Evolutionary conservation across 1,140 invertebrate species (phyloP).

Genomic region (Babylonia areolata): DNA sequence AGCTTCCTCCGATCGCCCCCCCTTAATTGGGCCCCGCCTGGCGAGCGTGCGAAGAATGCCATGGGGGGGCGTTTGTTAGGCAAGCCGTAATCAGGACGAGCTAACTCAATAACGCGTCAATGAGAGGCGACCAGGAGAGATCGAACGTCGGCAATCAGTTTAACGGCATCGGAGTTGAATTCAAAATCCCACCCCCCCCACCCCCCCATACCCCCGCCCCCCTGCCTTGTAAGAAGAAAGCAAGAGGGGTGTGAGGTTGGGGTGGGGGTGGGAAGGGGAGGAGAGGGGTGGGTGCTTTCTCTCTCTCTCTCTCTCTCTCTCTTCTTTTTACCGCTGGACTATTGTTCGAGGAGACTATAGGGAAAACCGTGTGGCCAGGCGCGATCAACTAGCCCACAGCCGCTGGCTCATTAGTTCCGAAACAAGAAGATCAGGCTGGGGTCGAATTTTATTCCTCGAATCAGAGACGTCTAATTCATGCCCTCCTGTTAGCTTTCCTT

Average conservation of each 20-base stretch:
- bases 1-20: not conserved
- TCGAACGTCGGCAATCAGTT: slow-evolving; percentile 36
- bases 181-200: not conserved
- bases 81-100: slow-evolving; percentile 35
- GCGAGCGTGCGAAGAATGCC: slow-evolving; percentile 30
- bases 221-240: not conserved
- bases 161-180: slow-evolving; percentile 34
- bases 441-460: slow-evolving; percentile 38
- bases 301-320: not conserved
- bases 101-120: slow-evolving; percentile 41
- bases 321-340: not conserved
- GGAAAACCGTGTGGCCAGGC: not conserved
- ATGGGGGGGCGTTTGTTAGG: slow-evolving; percentile 33
- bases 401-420: slow-evolving; percentile 20
- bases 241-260: not conserved
- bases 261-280: not conserved
- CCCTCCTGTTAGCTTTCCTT: slow-evolving; percentile 33
- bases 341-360: not conserved
- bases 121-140: slow-evolving; percentile 26
- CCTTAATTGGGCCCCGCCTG: not conserved
- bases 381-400: not conserved
- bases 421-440: slow-evolving; percentile 36
- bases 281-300: not conserved
- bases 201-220: not conserved
- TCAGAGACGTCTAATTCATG: slow-evolving; percentile 37